Conservation (phyloP, 2,113 vertebrate genomes). For the Vulpes ferrilata region DNA sequence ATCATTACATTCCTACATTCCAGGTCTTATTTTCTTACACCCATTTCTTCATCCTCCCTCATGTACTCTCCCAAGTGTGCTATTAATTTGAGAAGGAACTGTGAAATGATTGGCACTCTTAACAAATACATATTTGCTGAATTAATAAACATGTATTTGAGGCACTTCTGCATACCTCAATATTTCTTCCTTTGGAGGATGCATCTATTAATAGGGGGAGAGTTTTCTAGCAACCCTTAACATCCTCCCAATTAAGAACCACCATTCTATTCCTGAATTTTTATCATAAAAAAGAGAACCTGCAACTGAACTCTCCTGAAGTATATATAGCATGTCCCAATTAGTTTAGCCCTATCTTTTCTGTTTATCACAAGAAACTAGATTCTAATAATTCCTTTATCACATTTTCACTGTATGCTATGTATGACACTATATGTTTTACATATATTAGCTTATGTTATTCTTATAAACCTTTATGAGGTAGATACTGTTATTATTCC, state of each 20-base stretch:
- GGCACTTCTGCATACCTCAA: not conserved
- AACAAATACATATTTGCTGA: constrained; percentile 1
- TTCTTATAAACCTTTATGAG: not conserved
- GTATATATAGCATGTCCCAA: not conserved
- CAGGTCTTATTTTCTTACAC: not conserved
- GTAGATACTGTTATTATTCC: not conserved
- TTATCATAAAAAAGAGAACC: constrained; percentile 7
- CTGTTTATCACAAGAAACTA: not conserved
- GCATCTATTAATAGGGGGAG: not conserved
- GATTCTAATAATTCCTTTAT: not conserved
- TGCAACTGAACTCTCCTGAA: not conserved
- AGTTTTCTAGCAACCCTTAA: not conserved
- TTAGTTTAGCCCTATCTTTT: not conserved
- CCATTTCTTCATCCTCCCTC: not conserved
- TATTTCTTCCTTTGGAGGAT: not conserved
- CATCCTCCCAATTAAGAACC: not conserved
- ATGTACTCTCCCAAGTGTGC: not conserved
- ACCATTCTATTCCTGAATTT: not conserved
- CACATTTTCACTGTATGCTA: not conserved
- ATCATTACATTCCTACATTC: accelerated
- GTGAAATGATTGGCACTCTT: not conserved
- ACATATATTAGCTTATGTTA: not conserved
- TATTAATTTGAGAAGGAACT: not conserved
- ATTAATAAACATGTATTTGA: not conserved
- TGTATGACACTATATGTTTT: not conserved